Evolutionary conservation across 1,140 invertebrate species (phyloP), one percentile per base, ranked within the genome.

Genomic region (Brachionus sp.): DNA sequence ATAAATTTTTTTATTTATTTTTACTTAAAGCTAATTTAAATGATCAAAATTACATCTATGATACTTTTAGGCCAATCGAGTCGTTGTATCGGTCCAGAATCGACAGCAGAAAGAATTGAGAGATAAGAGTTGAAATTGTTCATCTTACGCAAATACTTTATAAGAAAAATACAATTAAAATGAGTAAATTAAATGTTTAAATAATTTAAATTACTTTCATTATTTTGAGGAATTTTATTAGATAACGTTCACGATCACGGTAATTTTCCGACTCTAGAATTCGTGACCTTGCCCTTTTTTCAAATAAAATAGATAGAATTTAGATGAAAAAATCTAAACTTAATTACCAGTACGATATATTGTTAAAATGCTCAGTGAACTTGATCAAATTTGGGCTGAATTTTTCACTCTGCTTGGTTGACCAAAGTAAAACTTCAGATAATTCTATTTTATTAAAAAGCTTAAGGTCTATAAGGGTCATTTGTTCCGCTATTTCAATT

Each of bases 341-440:
- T 42, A 84, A 85, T 77, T 84, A 89, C 97, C 97, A 99, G 86
- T 95, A 99, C 29, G 96, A 98, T 94, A 99, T 97, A 90, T 98
- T 98, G 88, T 99, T 99, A 88, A 99, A 99, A 90, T 99, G 97
- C 88, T 98, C 95, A 0, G 97, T 99, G 87, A 99, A 99, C 84
- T 93, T 91, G 13, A 95, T 97, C 42, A 99, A 90, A 90, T 99
- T 98, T 4, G 96, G 96, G 88, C 95, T 96, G 84, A 93, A 91
- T 87, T 98, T 95, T 89, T 98, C 97, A 85, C 94, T 95, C 88
- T 99, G 97, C 88, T 98, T 95, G 86, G 95, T 93, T 12, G 96
- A 95, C 96, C 96, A 99, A 84, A 97, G 92, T 83, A 99, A 89
- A 77, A 98, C 93, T 90, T 99, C 97, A 0, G 96, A 95, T 84